Conservation (phyloP, 2,113 vertebrate species). For the Columba janthina region DNA sequence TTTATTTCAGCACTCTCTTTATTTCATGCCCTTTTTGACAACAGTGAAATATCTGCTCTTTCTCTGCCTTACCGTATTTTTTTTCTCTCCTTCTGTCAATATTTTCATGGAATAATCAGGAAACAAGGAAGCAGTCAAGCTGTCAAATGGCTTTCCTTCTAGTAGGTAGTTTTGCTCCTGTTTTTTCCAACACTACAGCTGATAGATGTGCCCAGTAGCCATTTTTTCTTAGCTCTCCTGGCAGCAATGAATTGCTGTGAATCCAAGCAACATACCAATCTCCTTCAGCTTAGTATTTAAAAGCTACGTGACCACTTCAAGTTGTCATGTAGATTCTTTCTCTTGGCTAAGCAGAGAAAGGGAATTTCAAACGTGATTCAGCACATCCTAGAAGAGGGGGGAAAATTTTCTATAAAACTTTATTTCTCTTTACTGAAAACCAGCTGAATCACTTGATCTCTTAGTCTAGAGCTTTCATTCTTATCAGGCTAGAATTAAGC, state of each 20-base stretch:
- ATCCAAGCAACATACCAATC: not conserved
- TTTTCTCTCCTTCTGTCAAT: not conserved
- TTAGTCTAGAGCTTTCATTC: not conserved
- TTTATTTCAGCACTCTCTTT: not conserved
- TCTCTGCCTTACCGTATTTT: not conserved
- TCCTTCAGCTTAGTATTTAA: not conserved
- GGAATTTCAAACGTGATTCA: not conserved
- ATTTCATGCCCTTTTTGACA: not conserved
- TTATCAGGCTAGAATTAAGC: not conserved
- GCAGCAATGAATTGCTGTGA: not conserved
- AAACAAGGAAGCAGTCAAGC: not conserved
- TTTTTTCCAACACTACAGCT: not conserved
- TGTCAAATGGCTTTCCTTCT: not conserved
- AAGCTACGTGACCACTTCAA: not conserved
- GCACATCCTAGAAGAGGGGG: no score
- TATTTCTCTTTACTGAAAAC: not conserved
- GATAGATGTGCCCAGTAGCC: not conserved
- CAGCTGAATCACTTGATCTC: not conserved
- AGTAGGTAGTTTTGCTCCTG: not conserved
- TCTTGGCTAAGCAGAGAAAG: not conserved
- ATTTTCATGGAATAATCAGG: not conserved
- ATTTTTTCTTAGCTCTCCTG: not conserved
- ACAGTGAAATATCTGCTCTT: not conserved
- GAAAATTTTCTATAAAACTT: accelerated
- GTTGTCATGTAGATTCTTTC: not conserved